Percentiles rank a stretch among this genome's conserved stretches.
Evolutionary conservation across 2,888 invertebrate genomes (phyloP).

Genomic region (Cephus pulcher): DNA sequence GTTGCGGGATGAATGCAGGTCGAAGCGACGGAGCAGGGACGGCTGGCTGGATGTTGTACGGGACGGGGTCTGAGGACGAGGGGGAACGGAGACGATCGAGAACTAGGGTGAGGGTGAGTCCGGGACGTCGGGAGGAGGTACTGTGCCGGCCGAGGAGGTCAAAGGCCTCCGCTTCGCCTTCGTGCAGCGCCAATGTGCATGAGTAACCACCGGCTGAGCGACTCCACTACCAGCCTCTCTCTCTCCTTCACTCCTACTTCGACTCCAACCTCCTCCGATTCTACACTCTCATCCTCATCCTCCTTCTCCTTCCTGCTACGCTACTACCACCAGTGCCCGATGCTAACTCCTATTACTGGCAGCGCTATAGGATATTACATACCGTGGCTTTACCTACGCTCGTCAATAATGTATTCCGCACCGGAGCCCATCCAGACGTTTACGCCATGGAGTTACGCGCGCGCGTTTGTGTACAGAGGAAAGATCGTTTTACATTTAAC

Average conservation of each 20-base stretch:
- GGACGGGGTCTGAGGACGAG: slow-evolving; percentile 8
- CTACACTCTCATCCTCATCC: slow-evolving; percentile 1
- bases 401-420: slow-evolving; percentile 50
- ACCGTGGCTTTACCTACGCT: slow-evolving; percentile 13
- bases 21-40: slow-evolving; percentile 29
- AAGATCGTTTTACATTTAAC: not conserved
- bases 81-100: slow-evolving; percentile 11
- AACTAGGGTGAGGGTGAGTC: slow-evolving; percentile 8
- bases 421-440: slow-evolving; percentile 31
- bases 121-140: slow-evolving; percentile 22
- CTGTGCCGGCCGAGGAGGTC: slow-evolving; percentile 50
- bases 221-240: slow-evolving; percentile 28
- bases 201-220: slow-evolving; percentile 43
- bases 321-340: not conserved
- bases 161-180: slow-evolving; percentile 62
- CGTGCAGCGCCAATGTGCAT: slow-evolving; percentile 44
- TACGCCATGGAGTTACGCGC: slow-evolving; percentile 5
- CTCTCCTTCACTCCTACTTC: slow-evolving; percentile 17
- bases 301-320: not conserved
- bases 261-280: slow-evolving; percentile 1
- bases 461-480: not conserved
- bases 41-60: slow-evolving; percentile 9
- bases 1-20: slow-evolving; percentile 48
- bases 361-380: not conserved
- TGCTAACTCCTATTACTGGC: not conserved